Conservation (phyloP, 2,888 invertebrate genomes). For the Eupithecia tripunctaria region DNA sequence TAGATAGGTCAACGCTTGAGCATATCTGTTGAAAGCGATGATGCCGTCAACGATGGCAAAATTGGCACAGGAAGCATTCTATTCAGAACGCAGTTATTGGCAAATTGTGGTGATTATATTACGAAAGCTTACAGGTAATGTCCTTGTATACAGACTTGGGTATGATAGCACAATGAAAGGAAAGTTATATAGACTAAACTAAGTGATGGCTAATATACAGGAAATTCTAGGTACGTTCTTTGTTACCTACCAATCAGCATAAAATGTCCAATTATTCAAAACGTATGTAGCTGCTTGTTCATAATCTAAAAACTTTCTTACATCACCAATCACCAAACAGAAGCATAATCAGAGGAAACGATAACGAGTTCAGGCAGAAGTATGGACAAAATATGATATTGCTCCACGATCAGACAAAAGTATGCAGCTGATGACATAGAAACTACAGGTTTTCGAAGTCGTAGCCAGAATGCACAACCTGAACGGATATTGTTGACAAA, state of each 20-base stretch:
- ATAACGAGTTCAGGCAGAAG: constrained; percentile 53
- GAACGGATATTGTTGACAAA: constrained; percentile 58
- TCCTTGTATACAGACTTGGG: not conserved
- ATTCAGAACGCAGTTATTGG: constrained; percentile 29
- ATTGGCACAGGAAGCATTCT: constrained; percentile 37
- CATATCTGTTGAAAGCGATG: constrained; percentile 32
- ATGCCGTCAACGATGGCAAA: constrained; percentile 36
- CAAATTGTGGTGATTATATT: constrained; percentile 31
- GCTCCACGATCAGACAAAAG: constrained; percentile 51
- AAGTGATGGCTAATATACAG: not conserved
- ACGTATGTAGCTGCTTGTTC: constrained; percentile 12
- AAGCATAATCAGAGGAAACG: constrained; percentile 27
- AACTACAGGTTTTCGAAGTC: constrained; percentile 21
- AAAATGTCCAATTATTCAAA: constrained; percentile 8
- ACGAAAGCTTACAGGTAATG: constrained; percentile 20
- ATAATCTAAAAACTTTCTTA: constrained; percentile 22
- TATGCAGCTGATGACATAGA: constrained; percentile 41
- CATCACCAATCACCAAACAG: constrained; percentile 20
- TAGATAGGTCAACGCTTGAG: constrained; percentile 30
- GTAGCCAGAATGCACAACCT: constrained; percentile 24
- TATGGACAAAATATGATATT: constrained; percentile 47
- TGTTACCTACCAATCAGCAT: not conserved
- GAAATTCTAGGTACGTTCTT: not conserved
- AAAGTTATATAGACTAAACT: not conserved
- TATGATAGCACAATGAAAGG: constrained; percentile 6